Conservation (phyloP, 2,888 invertebrate genomes). For the Noctua fimbriata region DNA sequence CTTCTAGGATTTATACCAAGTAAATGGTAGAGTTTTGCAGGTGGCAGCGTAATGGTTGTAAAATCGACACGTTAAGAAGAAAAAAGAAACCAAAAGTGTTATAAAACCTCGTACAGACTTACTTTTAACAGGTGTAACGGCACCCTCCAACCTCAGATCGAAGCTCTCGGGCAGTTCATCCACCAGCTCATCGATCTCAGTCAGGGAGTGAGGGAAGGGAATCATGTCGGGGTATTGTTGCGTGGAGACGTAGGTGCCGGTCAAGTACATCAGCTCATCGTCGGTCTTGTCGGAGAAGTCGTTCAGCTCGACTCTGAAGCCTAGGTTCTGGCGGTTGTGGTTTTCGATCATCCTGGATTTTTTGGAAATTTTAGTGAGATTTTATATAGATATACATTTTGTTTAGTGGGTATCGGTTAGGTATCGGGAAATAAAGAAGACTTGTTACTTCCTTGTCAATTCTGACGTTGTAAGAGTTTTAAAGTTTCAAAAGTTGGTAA, state of each 20-base stretch:
- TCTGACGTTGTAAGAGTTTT: neutral
- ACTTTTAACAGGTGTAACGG: slow-evolving; percentile 75
- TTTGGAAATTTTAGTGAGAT: neutral
- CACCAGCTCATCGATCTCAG: slow-evolving; percentile 64
- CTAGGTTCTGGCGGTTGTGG: slow-evolving; percentile 73
- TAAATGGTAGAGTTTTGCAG: neutral
- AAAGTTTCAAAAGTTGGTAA: neutral
- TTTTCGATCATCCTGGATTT: slow-evolving; percentile 68
- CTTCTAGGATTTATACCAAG: neutral
- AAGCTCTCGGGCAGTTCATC: slow-evolving; percentile 71
- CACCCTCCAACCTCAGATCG: slow-evolving; percentile 76
- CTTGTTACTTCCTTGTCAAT: neutral
- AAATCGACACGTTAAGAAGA: neutral
- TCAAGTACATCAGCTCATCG: slow-evolving; percentile 67
- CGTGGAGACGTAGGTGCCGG: slow-evolving; percentile 61
- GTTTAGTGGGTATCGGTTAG: neutral
- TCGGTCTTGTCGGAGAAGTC: slow-evolving; percentile 73
- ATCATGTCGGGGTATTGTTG: slow-evolving; percentile 44
- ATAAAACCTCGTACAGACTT: slow-evolving; percentile 40
- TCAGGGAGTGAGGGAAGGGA: slow-evolving; percentile 70
- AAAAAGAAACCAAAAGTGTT: neutral
- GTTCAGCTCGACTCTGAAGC: slow-evolving; percentile 74
- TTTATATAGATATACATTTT: no score
- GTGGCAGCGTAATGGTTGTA: neutral
- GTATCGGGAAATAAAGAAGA: neutral